Conservation (phyloP, 1,140 invertebrate species). For the Thaumetopoea pityocampa region DNA sequence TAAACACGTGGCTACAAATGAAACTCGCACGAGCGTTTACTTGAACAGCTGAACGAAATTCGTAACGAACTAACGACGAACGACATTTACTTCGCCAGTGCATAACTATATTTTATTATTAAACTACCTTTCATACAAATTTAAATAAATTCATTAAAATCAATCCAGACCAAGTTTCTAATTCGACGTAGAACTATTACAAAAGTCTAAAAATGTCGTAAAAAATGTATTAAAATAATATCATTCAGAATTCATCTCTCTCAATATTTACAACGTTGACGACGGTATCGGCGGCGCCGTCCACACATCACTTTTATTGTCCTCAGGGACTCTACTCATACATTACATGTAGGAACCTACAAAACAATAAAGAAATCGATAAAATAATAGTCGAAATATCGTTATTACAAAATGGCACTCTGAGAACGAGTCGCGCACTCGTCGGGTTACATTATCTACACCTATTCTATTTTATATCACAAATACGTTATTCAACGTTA, state of each 20-base stretch:
- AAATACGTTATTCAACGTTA: conserved; percentile 60
- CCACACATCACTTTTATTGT: conserved; percentile 42
- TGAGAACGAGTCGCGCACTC: conserved; percentile 50
- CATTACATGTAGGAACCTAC: conserved; percentile 40
- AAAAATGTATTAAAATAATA: conserved; percentile 69
- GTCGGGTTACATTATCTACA: conserved; percentile 50
- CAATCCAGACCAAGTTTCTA: conserved; percentile 39
- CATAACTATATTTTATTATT: too few species aligned
- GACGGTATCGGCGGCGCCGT: background rate
- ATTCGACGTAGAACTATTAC: conserved; percentile 38
- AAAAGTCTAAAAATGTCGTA: conserved; percentile 50
- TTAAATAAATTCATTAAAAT: conserved; percentile 41
- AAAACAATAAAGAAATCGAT: conserved; percentile 38
- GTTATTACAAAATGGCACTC: conserved; percentile 66
- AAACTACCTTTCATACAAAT: too few species aligned
- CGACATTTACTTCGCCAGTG: conserved; percentile 21
- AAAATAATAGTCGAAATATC: conserved; percentile 36
- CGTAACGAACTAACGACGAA: conserved; percentile 35
- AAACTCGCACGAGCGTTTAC: too few species aligned
- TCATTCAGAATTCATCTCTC: conserved; percentile 63
- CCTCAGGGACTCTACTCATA: conserved; percentile 44
- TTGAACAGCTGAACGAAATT: conserved; percentile 27
- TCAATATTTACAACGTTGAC: conserved; percentile 48
- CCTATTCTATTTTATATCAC: conserved; percentile 71
- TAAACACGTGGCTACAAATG: too few species aligned